Percentiles rank a stretch among this genome's conserved stretches.
phyloP scores from a whole-genome alignment of 2,113 vertebrate genomes.

The Machaerirhynchus nigripectus region DNA sequence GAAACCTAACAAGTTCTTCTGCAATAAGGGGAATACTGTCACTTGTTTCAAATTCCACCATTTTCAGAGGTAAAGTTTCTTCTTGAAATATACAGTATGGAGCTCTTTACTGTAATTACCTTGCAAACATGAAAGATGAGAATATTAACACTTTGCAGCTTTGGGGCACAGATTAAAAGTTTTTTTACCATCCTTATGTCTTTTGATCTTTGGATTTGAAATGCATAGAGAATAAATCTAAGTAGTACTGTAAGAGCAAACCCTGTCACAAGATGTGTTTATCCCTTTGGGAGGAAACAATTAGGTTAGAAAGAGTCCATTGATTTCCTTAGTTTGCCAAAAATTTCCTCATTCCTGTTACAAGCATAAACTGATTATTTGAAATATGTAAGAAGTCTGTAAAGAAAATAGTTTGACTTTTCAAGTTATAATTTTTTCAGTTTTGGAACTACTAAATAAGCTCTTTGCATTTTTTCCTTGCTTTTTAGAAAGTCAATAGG shows the following conservation, averaged over 20 bases:
- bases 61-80: not conserved
- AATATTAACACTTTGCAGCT: not conserved
- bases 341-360: not conserved
- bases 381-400: not conserved
- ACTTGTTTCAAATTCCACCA: not conserved
- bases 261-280: not conserved
- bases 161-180: not conserved
- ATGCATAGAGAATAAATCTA: not conserved
- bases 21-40: not conserved
- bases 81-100: not conserved
- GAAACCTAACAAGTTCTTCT: not conserved
- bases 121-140: not conserved
- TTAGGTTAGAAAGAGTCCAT: not conserved
- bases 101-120: not conserved
- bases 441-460: not conserved
- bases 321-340: not conserved
- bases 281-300: not conserved
- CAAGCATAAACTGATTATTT: not conserved
- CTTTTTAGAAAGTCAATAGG: not conserved
- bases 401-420: not conserved
- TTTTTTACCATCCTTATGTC: not conserved
- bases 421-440: not conserved
- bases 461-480: not conserved
- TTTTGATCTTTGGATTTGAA: conserved; percentile 15
- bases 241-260: not conserved